Conservation (phyloP, 2,113 vertebrate species). For the Nestor notabilis region DNA sequence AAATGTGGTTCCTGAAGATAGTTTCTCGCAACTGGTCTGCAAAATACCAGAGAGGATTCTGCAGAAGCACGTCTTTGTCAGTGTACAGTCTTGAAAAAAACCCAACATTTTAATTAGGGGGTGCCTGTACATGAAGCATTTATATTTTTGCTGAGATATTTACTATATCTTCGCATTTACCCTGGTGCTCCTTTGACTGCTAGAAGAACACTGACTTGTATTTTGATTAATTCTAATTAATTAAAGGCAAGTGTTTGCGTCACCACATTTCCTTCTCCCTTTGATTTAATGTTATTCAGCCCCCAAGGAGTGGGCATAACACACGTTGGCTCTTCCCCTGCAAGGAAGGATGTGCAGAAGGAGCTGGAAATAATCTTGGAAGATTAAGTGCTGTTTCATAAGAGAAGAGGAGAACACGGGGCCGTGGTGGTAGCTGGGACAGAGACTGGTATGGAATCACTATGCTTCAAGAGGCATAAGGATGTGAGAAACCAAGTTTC, state of each 20-base stretch:
- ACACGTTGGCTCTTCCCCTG: neutral
- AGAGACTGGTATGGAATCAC: neutral
- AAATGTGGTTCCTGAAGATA: neutral
- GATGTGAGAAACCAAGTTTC: neutral
- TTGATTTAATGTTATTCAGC: constrained; percentile 34
- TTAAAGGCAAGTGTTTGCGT: neutral
- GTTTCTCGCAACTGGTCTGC: neutral
- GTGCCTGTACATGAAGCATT: neutral
- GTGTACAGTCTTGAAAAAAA: neutral
- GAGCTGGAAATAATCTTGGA: neutral
- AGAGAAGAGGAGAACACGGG: neutral
- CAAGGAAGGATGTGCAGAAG: neutral
- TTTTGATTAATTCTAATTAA: constrained; percentile 26
- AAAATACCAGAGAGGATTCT: neutral
- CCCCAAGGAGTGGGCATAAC: neutral
- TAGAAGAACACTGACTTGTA: neutral
- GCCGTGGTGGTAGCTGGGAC: neutral
- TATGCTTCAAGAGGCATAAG: neutral
- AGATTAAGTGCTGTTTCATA: neutral
- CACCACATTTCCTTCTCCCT: constrained; percentile 9
- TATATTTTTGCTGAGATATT: neutral
- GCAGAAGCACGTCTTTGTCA: neutral
- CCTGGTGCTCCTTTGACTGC: neutral
- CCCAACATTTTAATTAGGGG: neutral
- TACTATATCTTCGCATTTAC: neutral